Evolutionary conservation across 2,888 invertebrate species (phyloP), one percentile per base, ranked within the genome.

Genomic region (Toxonevra muliebris): DNA sequence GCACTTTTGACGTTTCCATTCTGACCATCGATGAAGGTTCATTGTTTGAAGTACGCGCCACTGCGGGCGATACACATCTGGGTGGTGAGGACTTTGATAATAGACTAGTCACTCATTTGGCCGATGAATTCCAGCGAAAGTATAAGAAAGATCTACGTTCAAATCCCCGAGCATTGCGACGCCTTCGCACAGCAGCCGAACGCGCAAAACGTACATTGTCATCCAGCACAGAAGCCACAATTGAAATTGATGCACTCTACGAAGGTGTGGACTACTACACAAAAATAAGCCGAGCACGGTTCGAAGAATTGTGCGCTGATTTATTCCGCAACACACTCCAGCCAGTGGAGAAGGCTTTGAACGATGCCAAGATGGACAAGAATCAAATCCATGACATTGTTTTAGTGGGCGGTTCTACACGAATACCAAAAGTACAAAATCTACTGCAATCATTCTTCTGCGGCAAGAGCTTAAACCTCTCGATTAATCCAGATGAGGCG

Each of bases 1-100:
- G 96, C 76, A 96, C 96, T 75, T 97, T 97, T 84, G 97, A 97
- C 87, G 97, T 97, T 50, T 96, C 96, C 72, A 93, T 97, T 80
- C 87, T 97, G 77, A 95, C 95, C 75, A 97, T 97, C 82, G 96
- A 96, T 86, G 96, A 96, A 82, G 91, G 96, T 86, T 80, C 79
- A 0, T 89, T 93, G 78, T 96, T 96, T 85, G 96, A 97, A 83
- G 96, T 96, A 10, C 95, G 94, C 82, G 93, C 96, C 8, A 97
- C 95, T 20, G 94, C 95, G 70, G 96, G 96, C 71, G 96, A 97
- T 83, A 96, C 96, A 70, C 96, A 95, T 81, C 89, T 95, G 86
- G 95, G 95, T 77, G 95, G 95, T 73, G 95, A 95, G 86, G 95
- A 95, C 86, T 94, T 93, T 76, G 95, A 96, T 57, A 93, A 93